Percentiles rank a stretch among this genome's conserved stretches.
Evolutionary conservation across 1,140 invertebrate genomes (phyloP).

Genomic region (Orussus abietinus): DNA sequence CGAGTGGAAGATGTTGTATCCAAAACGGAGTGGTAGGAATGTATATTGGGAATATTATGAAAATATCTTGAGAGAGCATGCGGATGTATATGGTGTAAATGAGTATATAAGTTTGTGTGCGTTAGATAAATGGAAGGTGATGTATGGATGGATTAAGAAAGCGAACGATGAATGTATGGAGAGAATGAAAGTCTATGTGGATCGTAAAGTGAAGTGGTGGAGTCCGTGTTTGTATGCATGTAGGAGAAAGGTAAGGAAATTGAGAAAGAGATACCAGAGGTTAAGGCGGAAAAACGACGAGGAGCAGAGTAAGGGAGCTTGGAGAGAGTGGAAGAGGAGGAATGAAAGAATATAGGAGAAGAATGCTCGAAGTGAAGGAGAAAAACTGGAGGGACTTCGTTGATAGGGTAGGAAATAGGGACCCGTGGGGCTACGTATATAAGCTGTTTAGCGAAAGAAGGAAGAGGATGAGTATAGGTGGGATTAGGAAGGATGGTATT

Average conservation of each 20-base stretch:
- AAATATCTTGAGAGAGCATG: too few relatives aligned
- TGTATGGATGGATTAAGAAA: slow-evolving; percentile 1
- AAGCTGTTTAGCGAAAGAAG: background rate
- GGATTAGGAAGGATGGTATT: background rate
- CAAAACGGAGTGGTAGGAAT: too few relatives aligned
- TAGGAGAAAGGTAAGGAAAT: background rate
- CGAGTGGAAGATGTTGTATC: too few relatives aligned
- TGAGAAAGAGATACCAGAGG: background rate
- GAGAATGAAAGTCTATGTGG: too few relatives aligned
- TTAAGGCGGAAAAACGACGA: background rate
- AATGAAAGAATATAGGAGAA: slow-evolving; percentile 4
- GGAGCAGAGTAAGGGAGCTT: background rate
- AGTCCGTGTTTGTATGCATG: background rate
- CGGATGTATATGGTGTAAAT: too few relatives aligned
- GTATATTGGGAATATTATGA: too few relatives aligned
- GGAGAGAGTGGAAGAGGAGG: background rate
- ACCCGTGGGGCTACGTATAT: slow-evolving; percentile 3
- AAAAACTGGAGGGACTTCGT: slow-evolving; percentile 7
- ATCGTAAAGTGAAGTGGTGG: background rate
- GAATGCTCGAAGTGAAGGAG: slow-evolving; percentile 1
- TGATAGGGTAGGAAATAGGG: background rate
- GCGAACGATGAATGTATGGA: background rate
- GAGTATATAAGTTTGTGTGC: too few relatives aligned
- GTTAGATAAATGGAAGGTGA: too few relatives aligned
- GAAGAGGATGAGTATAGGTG: background rate